Conservation (phyloP, 1,140 invertebrate genomes). For the Lasaia peninsularis region DNA sequence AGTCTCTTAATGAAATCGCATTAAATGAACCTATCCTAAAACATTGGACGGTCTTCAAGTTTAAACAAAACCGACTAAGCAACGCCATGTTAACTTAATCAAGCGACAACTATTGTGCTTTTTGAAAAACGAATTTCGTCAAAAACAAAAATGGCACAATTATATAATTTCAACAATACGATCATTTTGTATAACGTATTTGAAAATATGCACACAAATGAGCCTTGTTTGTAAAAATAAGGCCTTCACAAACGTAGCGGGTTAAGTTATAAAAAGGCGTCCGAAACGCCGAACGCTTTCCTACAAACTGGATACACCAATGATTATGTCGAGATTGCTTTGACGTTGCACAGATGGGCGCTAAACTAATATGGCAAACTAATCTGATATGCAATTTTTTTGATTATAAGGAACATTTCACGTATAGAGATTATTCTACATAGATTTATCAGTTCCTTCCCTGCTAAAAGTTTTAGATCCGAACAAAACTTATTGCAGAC, state of each 20-base stretch:
- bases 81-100: slow-evolving; percentile 2
- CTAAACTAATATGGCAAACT: slow-evolving; percentile 71
- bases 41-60: slow-evolving; percentile 8
- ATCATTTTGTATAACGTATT: background rate
- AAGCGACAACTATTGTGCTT: slow-evolving; percentile 4
- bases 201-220: background rate
- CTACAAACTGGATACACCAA: slow-evolving; percentile 42
- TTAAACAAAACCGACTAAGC: background rate
- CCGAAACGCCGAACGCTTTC: background rate
- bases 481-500: too few relatives aligned
- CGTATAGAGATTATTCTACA: background rate
- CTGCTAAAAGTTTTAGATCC: too few relatives aligned
- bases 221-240: background rate
- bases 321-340: slow-evolving; percentile 65
- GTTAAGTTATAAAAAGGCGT: background rate
- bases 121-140: background rate
- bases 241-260: background rate
- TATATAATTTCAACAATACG: slow-evolving; percentile 4
- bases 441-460: too few relatives aligned
- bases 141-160: slow-evolving; percentile 9
- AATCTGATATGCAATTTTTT: slow-evolving; percentile 59
- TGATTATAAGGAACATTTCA: slow-evolving; percentile 21
- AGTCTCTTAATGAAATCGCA: too few relatives aligned
- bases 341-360: slow-evolving; percentile 29
- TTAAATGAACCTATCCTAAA: background rate